Base-by-base conservation (phyloP, 2,888 invertebrate species). In the Helobdella robusta region DNA sequence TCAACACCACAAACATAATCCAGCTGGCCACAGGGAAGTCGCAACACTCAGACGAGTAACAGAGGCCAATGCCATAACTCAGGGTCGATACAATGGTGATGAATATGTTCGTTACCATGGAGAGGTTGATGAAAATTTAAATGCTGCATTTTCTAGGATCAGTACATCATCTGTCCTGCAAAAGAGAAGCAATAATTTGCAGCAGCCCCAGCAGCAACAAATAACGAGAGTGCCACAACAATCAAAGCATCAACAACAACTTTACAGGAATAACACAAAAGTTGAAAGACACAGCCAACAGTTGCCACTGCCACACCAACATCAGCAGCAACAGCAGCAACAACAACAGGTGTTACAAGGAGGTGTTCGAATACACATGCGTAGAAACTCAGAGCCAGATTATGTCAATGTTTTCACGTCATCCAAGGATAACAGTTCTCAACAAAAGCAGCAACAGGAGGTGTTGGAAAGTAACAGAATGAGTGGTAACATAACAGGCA, bases 341-440 rank as follows among this genome's bases (percentile, higher is more conserved):
- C 35, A n/a, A n/a, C 34, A 30, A 32, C 30, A 1, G 34, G 34
- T 11, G 8, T n/a, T 35, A n/a, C 15, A 32, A 4, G 52, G 28
- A 6, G 52, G 50, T 18, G 63, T 34, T 15, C 59, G 60, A 25
- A 64, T 28, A 20, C 44, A 59, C 28, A 52, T 30, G 34, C 35
- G 70, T 25, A 67, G 69, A 30, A 71, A 73, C 52, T 73, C 73
- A 0, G 77, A 77, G 67, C 76, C 77, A 23, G 77, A 78, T 69
- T 77, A 77, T 70, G 77, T 76, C 67, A 77, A 77, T 58, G 65
- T 70, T 4, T 60, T 66, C 63, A 54, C 65, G 2, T 56, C 56
- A 3, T 11, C 28, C 5, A 56, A 56, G 28, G 28, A 56, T 11
- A 40, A 18, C 11, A 4, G 1, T 4, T 32, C 28, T 28, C 28